A percentile compares a stretch with the other conserved stretches of the same genome.
phyloP scores from a whole-genome alignment of 2,888 invertebrate genomes.

The Dryomyza anilis region DNA sequence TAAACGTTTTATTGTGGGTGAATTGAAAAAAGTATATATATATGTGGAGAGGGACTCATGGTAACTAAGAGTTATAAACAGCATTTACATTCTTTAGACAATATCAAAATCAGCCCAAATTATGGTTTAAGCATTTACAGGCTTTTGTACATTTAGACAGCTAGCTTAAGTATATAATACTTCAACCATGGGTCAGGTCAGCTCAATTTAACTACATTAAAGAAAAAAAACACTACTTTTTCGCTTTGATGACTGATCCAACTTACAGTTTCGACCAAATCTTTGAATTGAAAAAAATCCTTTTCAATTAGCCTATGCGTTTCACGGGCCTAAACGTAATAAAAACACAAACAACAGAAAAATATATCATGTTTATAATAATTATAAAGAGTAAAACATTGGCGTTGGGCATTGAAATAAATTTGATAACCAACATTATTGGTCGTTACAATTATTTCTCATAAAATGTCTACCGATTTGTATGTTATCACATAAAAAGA shows the following conservation, averaged over 20 bases:
- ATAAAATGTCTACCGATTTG: constrained; percentile 59
- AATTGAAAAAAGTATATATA: no score
- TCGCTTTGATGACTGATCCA: neutral
- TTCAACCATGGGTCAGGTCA: no score
- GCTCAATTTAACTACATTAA: neutral
- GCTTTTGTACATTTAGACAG: no score
- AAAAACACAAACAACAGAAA: constrained; percentile 28
- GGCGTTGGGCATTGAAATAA: no score
- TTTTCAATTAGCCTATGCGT: constrained; percentile 53
- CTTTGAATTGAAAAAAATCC: constrained; percentile 55
- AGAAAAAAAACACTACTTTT: neutral
- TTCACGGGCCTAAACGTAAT: constrained; percentile 54
- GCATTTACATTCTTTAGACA: no score
- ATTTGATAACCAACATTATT: no score
- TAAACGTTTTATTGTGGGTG: no score
- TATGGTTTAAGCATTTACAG: no score
- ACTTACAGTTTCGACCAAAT: constrained; percentile 55
- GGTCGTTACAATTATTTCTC: neutral
- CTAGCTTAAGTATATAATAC: no score
- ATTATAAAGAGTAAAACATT: neutral
- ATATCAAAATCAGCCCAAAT: no score
- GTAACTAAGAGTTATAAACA: no score
- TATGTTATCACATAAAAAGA: constrained; percentile 6
- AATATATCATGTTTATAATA: constrained; percentile 28
- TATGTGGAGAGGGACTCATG: no score